These are phyloP conservation scores for Muscicapa adusta DNA, from an alignment of 2,113 vertebrate genomes.

Conservation along the genomic window DNA sequence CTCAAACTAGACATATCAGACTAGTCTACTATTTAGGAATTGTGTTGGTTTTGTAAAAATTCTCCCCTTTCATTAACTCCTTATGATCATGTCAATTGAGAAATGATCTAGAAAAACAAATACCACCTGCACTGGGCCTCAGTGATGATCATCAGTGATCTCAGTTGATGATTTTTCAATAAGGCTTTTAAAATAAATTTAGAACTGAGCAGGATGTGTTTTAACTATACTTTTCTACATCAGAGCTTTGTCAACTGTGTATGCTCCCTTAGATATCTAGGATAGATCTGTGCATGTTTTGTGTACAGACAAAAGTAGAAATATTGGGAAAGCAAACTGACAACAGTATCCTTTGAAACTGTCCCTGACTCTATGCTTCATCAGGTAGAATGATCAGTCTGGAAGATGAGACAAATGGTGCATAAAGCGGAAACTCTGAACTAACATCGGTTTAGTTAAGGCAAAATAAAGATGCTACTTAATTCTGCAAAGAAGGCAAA, in stretches of 20 bases:
- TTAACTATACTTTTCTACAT: neutral
- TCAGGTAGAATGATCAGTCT: neutral
- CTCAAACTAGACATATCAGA: neutral
- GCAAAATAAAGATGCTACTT: neutral
- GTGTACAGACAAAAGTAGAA: neutral
- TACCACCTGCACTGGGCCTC: neutral
- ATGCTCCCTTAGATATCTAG: neutral
- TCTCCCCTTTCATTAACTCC: neutral
- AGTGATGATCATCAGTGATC: too few relatives aligned
- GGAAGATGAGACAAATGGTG: neutral
- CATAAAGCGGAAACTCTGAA: neutral
- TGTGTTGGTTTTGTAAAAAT: neutral
- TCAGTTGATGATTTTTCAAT: neutral
- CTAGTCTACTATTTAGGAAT: neutral
- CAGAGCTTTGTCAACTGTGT: neutral
- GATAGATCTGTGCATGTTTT: fast-evolving
- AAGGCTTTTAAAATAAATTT: neutral
- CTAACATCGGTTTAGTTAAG: neutral
- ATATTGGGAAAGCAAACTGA: neutral
- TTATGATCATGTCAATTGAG: neutral
- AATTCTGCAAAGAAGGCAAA: neutral
- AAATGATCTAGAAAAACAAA: neutral
- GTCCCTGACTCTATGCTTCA: fast-evolving
- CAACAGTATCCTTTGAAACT: neutral
- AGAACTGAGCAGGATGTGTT: neutral